Base-by-base conservation (phyloP, 2,797 vertebrate species). In the Brotula barbata region DNA sequence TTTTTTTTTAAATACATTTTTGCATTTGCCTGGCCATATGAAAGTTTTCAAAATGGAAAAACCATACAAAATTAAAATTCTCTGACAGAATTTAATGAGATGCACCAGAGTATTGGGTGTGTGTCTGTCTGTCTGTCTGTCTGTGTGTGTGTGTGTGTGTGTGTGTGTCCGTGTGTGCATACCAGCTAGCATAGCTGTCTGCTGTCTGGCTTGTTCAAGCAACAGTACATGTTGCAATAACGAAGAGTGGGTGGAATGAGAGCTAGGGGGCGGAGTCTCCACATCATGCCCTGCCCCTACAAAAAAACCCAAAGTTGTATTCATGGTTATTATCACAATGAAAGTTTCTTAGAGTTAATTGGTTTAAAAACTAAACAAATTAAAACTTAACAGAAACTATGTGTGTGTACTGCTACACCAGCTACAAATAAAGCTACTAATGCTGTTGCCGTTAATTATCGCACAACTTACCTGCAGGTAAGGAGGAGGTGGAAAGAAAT, bases 181-280 rank as follows among this genome's bases (percentile, higher is more conserved):
- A 91, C 94, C 94, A 3, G 95, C 92, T 0, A 97, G 93, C 71
- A 98, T 93, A 13, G 87, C 84, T 1, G 93, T 96, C 87, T 98
- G 95, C 55, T 97, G 96, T 17, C 95, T 89, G 19, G 95, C 95
- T 88, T 98, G 96, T 75, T 97, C 95, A 82, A 97, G 84, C 64
- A 98, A 87, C 39, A 98, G 87, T 3, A 97, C 96, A 0, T 98
- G 96, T 78, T 97, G 96, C 64, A 98, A 76, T 73, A 98, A 87
- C 0, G 96, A 96, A 20, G 95, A 94, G 42, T 96, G 92, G 43
- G 93, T 89, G 0, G 93, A 89, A 70, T 93, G 87, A 21, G 92
- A 90, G 58, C 88, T 67, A 11, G 90, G 82, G 11, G 84, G 74
- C 0, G 76, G 64, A 15, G 80, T 68, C 57, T 96, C 95, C 0